These are phyloP conservation scores for Telmatochromis sp. DNA, from an alignment of 2,113 vertebrate genomes.

Conservation along the genomic window DNA sequence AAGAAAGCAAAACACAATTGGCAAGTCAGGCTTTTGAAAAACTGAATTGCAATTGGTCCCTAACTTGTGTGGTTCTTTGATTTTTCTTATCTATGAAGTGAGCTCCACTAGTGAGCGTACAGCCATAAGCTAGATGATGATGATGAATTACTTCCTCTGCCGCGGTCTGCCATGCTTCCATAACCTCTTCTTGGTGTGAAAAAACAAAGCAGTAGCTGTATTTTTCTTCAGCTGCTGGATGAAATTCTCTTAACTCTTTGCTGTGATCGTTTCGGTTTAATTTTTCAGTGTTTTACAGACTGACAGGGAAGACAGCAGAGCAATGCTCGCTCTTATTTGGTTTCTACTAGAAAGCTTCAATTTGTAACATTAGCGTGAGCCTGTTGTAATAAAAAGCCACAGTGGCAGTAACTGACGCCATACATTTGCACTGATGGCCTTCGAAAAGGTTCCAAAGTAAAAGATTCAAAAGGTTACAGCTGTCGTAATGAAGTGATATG, in stretches of 20 bases:
- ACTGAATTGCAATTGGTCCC: not conserved
- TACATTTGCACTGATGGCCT: conserved; percentile 26
- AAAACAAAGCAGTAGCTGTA: conserved; percentile 13
- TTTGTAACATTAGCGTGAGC: not conserved
- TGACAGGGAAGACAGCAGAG: not conserved
- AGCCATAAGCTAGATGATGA: conserved; percentile 32
- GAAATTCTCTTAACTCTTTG: not conserved
- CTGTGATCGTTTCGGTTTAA: not conserved
- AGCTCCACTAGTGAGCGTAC: conserved; percentile 2
- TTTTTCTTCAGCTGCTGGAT: not conserved
- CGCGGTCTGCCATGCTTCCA: not conserved
- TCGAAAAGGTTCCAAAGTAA: not conserved
- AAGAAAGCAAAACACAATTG: not conserved
- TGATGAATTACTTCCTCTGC: conserved; percentile 34
- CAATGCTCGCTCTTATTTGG: not conserved
- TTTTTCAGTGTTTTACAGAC: not conserved
- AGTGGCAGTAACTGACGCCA: not conserved
- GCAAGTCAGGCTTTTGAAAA: not conserved
- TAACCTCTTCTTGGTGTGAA: conserved; percentile 28
- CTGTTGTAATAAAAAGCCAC: not conserved
- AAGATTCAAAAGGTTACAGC: not conserved
- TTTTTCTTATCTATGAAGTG: conserved; percentile 16
- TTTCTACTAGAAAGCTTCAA: not conserved
- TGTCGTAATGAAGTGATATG: not conserved
- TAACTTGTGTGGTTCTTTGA: conserved; percentile 1